Evolutionary conservation across 2,797 vertebrate species (phyloP).

Genomic region (Sylvilagus floridanus): DNA sequence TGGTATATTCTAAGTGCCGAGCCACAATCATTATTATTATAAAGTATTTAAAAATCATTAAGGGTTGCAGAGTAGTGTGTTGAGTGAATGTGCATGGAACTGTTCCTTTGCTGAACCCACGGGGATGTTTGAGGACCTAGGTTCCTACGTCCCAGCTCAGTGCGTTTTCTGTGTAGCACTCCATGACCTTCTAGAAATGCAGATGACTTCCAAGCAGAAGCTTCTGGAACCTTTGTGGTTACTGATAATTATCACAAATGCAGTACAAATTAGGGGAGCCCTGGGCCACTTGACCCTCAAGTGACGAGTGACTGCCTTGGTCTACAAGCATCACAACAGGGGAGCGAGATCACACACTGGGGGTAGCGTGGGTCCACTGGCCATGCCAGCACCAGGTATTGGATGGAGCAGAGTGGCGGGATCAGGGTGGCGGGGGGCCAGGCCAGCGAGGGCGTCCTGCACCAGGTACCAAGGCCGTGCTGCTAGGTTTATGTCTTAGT

Average conservation of each 20-base stretch:
- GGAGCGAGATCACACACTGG: neutral
- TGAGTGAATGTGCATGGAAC: neutral
- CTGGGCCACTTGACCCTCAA: neutral
- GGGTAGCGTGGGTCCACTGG: neutral
- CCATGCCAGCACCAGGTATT: neutral
- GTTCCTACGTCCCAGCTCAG: neutral
- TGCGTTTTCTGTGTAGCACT: neutral
- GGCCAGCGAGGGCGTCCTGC: neutral
- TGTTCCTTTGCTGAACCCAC: neutral
- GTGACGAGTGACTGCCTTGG: neutral
- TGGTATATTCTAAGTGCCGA: neutral
- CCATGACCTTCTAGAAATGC: slow-evolving; percentile 9
- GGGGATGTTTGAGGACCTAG: neutral
- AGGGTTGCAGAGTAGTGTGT: neutral
- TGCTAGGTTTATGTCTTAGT: neutral
- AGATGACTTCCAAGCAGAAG: neutral
- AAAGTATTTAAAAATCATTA: slow-evolving; percentile 49
- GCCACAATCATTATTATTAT: slow-evolving; percentile 41
- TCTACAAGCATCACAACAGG: neutral
- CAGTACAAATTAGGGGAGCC: neutral
- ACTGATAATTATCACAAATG: neutral
- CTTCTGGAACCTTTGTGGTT: neutral
- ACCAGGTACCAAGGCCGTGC: neutral
- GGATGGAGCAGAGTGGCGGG: neutral
- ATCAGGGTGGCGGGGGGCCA: neutral